A percentile compares a stretch with the other conserved stretches of the same genome.
Evolutionary conservation across 1,140 invertebrate genomes (phyloP).

Genomic region (Drosophila mayri): DNA sequence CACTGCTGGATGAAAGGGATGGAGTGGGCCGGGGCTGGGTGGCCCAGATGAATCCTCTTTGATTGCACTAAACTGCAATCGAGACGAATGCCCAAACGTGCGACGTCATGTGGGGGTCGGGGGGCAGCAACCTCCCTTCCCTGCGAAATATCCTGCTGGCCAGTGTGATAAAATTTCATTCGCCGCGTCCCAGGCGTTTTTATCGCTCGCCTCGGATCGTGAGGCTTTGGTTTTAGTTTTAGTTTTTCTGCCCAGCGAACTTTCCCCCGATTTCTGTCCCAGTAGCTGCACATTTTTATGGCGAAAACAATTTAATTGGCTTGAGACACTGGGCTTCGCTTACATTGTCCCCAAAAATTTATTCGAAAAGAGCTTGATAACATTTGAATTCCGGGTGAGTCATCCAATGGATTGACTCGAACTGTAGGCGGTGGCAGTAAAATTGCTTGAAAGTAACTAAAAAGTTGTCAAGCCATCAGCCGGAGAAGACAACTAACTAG

Average conservation of each 20-base stretch:
- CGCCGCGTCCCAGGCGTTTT: slow-evolving; percentile 36
- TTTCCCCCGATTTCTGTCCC: slow-evolving; percentile 8
- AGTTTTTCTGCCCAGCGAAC: slow-evolving; percentile 21
- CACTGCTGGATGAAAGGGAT: slow-evolving; percentile 46
- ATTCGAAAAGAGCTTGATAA: slow-evolving; percentile 47
- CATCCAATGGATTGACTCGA: slow-evolving; percentile 45
- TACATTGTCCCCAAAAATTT: slow-evolving; percentile 58
- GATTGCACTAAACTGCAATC: slow-evolving; percentile 83
- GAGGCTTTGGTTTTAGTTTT: slow-evolving; percentile 52
- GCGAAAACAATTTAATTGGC: slow-evolving; percentile 78
- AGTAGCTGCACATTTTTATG: slow-evolving; percentile 76
- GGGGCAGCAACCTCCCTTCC: background rate
- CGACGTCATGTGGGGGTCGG: slow-evolving; percentile 57
- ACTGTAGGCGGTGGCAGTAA: slow-evolving; percentile 22
- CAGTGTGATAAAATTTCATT: slow-evolving; percentile 76
- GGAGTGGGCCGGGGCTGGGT: slow-evolving; percentile 15
- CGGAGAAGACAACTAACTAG: slow-evolving; percentile 3
- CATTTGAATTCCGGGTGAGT: slow-evolving; percentile 63
- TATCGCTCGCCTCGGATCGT: slow-evolving; percentile 69
- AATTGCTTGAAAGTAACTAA: slow-evolving; percentile 33
- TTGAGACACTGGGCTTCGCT: slow-evolving; percentile 42
- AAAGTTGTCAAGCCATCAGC: slow-evolving; percentile 44
- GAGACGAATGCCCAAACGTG: slow-evolving; percentile 82
- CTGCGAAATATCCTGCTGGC: slow-evolving; percentile 29
- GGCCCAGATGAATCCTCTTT: slow-evolving; percentile 77